phyloP scores from a whole-genome alignment of 2,888 invertebrate species.

The Drosophila kuntzei region DNA sequence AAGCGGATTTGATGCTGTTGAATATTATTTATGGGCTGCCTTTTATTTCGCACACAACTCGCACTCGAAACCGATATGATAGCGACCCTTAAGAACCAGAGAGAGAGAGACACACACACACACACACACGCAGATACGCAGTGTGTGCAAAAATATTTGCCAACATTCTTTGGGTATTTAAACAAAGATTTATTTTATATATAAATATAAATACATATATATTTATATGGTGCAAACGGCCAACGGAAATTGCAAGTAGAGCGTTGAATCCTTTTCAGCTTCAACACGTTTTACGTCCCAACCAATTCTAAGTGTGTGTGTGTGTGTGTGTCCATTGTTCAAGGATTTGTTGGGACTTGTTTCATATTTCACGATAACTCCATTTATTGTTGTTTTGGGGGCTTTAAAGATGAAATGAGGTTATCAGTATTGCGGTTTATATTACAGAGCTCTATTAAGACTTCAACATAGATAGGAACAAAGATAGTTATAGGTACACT shows the following conservation, averaged over 20 bases:
- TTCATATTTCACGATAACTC: constrained; percentile 81
- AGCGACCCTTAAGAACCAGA: constrained; percentile 65
- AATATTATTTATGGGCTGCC: constrained; percentile 76
- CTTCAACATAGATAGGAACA: constrained; percentile 20
- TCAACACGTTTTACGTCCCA: constrained; percentile 67
- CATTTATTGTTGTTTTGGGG: constrained; percentile 66
- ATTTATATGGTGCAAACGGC: constrained; percentile 66
- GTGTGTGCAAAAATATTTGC: constrained; percentile 69
- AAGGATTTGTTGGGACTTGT: constrained; percentile 79
- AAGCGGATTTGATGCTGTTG: constrained; percentile 77
- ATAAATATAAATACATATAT: constrained; percentile 40
- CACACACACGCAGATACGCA: constrained; percentile 15
- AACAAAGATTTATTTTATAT: constrained; percentile 77
- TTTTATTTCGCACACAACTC: constrained; percentile 64
- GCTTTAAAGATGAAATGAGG: constrained; percentile 76
- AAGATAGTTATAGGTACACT: not conserved
- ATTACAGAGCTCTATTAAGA: constrained; percentile 53
- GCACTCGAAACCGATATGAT: constrained; percentile 39
- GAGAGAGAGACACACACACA: constrained; percentile 24
- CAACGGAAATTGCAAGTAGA: constrained; percentile 81
- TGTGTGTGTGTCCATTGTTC: constrained; percentile 66
- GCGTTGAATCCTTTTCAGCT: constrained; percentile 81
- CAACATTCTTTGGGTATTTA: constrained; percentile 80
- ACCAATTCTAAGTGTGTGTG: constrained; percentile 1
- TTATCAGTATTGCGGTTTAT: constrained; percentile 69